Evolutionary conservation across 2,888 invertebrate species (phyloP), one percentile per base, ranked within the genome.

Genomic region (Charanyca ferruginea): DNA sequence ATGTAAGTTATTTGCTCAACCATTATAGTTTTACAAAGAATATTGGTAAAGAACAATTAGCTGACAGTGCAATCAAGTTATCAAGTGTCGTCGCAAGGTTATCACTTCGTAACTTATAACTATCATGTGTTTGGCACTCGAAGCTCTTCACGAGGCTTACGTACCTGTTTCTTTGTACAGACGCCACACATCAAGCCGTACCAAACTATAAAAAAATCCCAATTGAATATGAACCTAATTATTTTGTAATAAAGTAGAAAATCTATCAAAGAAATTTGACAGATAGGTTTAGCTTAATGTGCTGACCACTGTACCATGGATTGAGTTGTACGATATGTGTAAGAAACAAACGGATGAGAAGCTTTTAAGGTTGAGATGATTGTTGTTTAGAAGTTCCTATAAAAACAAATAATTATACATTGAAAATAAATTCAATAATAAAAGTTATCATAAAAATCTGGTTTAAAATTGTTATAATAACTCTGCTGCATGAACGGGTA

Each of bases 1-100:
- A 77, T 77, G 76, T 71, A 79, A 84, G 45, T 55, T 79, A 74
- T 83, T 80, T 83, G 73, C 62, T 67, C 53, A 80, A 70, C 83
- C 80, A 85, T 83, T 82, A 81, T 66, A 79, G 71, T 68, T 72
- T 70, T 72, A 73, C 72, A 59, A 53, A 66, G 62, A 79, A 74
- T 74, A 79, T 77, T 77, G 62, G 75, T 70, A 66, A 73, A 85
- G 59, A 80, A 80, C 80, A 79, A 85, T 83, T 78, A 73, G 67
- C 60, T 65, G 66, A 42, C 71, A 60, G 53, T 61, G 74, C 72
- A 66, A 70, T 73, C 73, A 77, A 66, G 61, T 61, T 77, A 66
- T 77, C 62, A 66, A 72, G 69, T 72, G 59, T 73, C 65, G 66
- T 59, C 61, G 61, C 83, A 80, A 83, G 83, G 80, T 70, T 77